A percentile compares a stretch with the other conserved stretches of the same genome.
Conservation (phyloP, 2,797 vertebrate genomes). For the Hozukius guyotensis region DNA sequence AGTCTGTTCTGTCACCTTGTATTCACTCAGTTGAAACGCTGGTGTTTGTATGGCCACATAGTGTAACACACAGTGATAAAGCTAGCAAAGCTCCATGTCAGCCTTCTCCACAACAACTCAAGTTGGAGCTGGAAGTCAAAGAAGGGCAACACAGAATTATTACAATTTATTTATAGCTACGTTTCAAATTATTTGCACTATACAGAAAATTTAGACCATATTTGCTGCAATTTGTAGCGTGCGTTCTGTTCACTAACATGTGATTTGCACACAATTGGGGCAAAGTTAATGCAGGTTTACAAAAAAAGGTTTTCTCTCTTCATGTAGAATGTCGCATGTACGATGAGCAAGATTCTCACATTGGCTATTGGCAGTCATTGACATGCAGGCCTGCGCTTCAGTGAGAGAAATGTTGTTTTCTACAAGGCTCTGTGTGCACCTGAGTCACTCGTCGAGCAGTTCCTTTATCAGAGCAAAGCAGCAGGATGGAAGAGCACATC, state of each 20-base stretch:
- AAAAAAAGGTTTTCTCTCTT: constrained; percentile 10
- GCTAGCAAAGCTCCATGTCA: constrained; percentile 20
- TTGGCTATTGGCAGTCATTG: constrained; percentile 67
- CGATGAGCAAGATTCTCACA: constrained; percentile 24
- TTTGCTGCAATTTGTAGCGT: not conserved
- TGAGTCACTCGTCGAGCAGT: constrained; percentile 72
- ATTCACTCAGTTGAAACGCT: constrained; percentile 51
- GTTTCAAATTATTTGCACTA: not conserved
- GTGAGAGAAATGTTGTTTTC: constrained; percentile 76
- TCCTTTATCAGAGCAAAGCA: constrained; percentile 81
- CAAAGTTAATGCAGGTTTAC: constrained; percentile 15
- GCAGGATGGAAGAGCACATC: constrained; percentile 82
- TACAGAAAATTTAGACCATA: not conserved
- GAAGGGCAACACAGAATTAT: not conserved
- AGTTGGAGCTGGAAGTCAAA: constrained; percentile 2
- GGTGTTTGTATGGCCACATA: constrained; percentile 47
- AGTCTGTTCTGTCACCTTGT: constrained; percentile 56
- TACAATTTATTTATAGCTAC: not conserved
- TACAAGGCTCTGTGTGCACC: constrained; percentile 69
- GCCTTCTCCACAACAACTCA: constrained; percentile 8
- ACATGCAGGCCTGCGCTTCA: constrained; percentile 68
- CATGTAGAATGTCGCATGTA: constrained; percentile 30
- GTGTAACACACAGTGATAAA: constrained; percentile 34
- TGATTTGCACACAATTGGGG: not conserved
- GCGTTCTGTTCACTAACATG: not conserved